phyloP scores from a whole-genome alignment of 2,797 vertebrate species.

The Gouania willdenowi region DNA sequence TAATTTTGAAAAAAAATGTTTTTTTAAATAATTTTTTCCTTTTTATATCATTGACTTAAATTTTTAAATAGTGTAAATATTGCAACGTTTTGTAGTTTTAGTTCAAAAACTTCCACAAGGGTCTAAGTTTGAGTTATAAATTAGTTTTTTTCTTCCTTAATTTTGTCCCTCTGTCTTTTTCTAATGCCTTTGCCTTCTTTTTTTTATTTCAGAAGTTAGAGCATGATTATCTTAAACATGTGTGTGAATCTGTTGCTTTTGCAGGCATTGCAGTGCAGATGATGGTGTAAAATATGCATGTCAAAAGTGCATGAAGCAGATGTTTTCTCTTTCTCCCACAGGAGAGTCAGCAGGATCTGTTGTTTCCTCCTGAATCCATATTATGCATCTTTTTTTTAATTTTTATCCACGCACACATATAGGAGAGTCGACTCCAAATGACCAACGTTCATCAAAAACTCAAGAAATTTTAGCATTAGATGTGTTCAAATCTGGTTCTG shows the following conservation, averaged over 20 bases:
- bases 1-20: conserved; percentile 5
- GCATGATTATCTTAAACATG: background rate
- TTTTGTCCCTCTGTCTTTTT: background rate
- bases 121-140: no score
- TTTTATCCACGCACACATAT: no score
- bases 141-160: no score
- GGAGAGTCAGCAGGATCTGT: conserved; percentile 14
- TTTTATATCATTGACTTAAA: background rate
- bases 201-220: conserved; percentile 5
- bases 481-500: no score
- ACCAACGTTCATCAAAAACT: no score
- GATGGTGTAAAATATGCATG: conserved; percentile 38
- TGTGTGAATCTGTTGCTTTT: conserved; percentile 15
- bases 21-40: background rate
- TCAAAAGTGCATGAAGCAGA: conserved; percentile 33
- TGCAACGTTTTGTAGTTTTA: no score
- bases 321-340: conserved; percentile 21
- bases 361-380: no score
- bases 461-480: no score
- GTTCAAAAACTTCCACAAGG: no score
- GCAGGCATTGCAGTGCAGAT: conserved; percentile 21
- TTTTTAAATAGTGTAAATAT: no score
- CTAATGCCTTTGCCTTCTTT: conserved; percentile 1
- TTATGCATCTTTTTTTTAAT: no score
- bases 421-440: no score